Percentiles rank a stretch among this genome's conserved stretches.
Evolutionary conservation across 2,888 invertebrate species (phyloP).

Genomic region (Tipula lateralis): DNA sequence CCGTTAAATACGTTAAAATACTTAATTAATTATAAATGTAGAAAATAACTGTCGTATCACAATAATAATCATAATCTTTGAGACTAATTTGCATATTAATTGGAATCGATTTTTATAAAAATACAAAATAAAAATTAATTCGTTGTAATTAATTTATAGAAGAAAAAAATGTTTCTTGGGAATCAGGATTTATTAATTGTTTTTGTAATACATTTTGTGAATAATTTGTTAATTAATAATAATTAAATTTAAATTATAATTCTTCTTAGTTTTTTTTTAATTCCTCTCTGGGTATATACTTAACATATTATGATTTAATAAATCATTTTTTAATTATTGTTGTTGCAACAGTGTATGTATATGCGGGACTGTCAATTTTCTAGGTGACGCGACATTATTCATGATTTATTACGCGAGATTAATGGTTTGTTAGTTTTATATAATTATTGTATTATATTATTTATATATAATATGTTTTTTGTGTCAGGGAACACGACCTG

Average conservation of each 20-base stretch:
- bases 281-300: not conserved
- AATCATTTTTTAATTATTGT: not conserved
- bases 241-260: conserved; percentile 24
- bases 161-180: not conserved
- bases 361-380: not conserved
- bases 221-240: not conserved
- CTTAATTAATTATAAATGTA: not conserved
- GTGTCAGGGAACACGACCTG: no score
- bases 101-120: not conserved
- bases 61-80: conserved; percentile 15
- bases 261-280: not conserved
- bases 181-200: not conserved
- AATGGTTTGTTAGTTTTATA: no score
- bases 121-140: not conserved
- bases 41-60: conserved; percentile 5
- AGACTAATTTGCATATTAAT: conserved; percentile 11
- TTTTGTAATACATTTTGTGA: not conserved
- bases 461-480: no score
- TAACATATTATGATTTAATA: not conserved
- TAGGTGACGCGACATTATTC: not conserved
- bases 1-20: not conserved
- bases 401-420: not conserved
- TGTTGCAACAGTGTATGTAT: not conserved
- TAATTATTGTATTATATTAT: no score
- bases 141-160: not conserved